These are phyloP conservation scores for Diadumene lineata DNA, from an alignment of 92 coral and sea anemone species.

Conservation along the genomic window DNA sequence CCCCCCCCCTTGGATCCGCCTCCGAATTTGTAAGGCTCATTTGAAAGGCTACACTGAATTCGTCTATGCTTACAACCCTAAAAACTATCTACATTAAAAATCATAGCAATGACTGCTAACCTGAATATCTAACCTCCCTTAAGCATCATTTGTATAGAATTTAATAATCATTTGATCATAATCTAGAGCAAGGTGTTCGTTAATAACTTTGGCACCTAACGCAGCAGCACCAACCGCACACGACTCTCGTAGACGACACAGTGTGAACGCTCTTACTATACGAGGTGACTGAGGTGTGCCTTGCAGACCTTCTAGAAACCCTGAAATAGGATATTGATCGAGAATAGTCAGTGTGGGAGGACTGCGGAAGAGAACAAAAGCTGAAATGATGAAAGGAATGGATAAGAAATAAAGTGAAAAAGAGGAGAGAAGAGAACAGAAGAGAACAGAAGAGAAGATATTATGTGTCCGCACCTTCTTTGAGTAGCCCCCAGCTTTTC, in stretches of 20 bases:
- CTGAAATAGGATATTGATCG: too few species aligned
- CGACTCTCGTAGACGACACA: constrained; percentile 65
- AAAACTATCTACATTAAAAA: too few species aligned
- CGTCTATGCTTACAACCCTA: too few species aligned
- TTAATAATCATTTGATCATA: constrained; percentile 65
- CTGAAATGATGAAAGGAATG: neutral
- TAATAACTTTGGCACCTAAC: constrained; percentile 83
- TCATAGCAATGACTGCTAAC: too few species aligned
- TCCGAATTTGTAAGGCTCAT: too few species aligned
- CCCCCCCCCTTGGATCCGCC: too few species aligned
- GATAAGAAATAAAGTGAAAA: neutral
- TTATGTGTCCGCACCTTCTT: constrained; percentile 65
- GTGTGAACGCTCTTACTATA: constrained; percentile 56
- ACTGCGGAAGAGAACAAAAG: neutral
- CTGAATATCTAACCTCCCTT: too few species aligned
- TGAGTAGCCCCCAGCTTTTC: constrained; percentile 85
- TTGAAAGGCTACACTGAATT: too few species aligned
- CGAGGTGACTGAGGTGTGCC: constrained; percentile 30
- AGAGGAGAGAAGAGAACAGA: neutral
- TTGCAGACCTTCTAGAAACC: constrained; percentile 72
- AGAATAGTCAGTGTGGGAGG: too few species aligned
- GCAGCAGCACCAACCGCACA: constrained; percentile 95
- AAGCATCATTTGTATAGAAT: constrained; percentile 38
- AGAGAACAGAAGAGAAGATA: neutral
- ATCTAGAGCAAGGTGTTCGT: constrained; percentile 68